A percentile compares a stretch with the other conserved stretches of the same genome.
phyloP scores from a whole-genome alignment of 2,113 vertebrate genomes.

The Telmatochromis sp. region DNA sequence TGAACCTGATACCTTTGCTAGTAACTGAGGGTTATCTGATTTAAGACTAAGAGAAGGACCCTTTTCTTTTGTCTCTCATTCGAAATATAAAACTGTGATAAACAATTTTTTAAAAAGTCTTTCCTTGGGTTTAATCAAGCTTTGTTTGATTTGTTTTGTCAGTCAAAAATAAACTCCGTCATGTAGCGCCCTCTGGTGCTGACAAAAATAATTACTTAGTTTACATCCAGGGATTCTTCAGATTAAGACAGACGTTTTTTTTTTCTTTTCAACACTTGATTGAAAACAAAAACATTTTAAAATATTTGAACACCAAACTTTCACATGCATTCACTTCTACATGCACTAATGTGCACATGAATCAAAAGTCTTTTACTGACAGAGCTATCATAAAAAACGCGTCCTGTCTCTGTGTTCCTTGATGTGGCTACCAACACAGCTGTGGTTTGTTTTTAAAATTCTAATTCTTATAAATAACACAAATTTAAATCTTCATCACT shows the following conservation, averaged over 20 bases:
- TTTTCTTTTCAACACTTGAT: neutral
- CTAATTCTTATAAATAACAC: neutral
- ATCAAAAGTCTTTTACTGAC: neutral
- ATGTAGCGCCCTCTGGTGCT: neutral
- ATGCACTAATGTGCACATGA: neutral
- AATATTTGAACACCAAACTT: neutral
- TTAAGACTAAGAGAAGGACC: neutral
- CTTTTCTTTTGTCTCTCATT: neutral
- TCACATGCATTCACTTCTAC: neutral
- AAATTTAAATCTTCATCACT: neutral
- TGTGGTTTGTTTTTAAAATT: neutral
- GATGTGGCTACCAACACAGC: neutral
- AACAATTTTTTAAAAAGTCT: rapidly evolving
- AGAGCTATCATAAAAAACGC: neutral
- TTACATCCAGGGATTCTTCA: neutral
- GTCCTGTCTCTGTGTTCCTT: neutral
- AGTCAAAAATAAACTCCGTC: neutral
- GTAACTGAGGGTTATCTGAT: neutral
- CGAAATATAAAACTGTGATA: neutral
- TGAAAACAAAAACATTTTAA: neutral
- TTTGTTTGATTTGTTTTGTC: neutral
- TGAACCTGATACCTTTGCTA: neutral
- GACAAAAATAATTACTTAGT: neutral
- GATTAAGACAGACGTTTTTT: neutral
- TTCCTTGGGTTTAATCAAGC: neutral